Conservation (phyloP, 2,113 vertebrate genomes). For the Toxostoma redivivum region DNA sequence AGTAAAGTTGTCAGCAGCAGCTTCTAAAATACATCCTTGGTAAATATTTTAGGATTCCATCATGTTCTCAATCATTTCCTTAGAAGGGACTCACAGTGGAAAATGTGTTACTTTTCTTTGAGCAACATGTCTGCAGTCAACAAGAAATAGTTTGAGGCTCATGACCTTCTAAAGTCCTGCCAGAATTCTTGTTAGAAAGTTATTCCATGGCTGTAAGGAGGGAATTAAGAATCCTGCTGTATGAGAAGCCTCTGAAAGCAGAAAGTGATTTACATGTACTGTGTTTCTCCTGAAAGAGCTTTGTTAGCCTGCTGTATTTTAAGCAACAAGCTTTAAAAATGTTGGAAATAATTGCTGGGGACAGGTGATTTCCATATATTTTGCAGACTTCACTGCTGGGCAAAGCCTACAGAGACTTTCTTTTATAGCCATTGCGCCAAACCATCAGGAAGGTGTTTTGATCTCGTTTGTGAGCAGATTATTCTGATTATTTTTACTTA, state of each 20-base stretch:
- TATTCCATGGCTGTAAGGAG: not conserved
- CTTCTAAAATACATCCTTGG: constrained; percentile 48
- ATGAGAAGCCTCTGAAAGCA: not conserved
- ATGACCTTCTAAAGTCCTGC: constrained; percentile 12
- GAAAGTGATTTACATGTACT: not conserved
- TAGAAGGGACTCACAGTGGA: constrained; percentile 35
- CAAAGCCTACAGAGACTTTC: not conserved
- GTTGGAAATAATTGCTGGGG: not conserved
- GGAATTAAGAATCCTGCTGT: not conserved
- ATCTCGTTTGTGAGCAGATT: not conserved
- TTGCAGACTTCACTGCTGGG: not conserved
- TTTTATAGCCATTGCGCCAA: not conserved
- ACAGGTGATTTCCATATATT: not conserved
- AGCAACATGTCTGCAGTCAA: constrained; percentile 1
- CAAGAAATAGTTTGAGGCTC: constrained; percentile 30
- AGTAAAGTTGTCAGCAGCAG: constrained; percentile 51
- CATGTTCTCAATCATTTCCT: constrained; percentile 35
- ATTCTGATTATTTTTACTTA: not conserved
- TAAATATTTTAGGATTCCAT: constrained; percentile 54
- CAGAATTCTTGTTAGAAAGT: not conserved
- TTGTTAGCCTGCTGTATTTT: not conserved
- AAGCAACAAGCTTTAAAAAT: not conserved
- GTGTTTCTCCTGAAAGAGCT: not conserved
- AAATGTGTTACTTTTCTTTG: constrained; percentile 44
- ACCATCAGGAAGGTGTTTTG: not conserved